A percentile compares a stretch with the other conserved stretches of the same genome.
phyloP scores from a whole-genome alignment of 2,113 vertebrate species.

The Hippopotamus amphibius region DNA sequence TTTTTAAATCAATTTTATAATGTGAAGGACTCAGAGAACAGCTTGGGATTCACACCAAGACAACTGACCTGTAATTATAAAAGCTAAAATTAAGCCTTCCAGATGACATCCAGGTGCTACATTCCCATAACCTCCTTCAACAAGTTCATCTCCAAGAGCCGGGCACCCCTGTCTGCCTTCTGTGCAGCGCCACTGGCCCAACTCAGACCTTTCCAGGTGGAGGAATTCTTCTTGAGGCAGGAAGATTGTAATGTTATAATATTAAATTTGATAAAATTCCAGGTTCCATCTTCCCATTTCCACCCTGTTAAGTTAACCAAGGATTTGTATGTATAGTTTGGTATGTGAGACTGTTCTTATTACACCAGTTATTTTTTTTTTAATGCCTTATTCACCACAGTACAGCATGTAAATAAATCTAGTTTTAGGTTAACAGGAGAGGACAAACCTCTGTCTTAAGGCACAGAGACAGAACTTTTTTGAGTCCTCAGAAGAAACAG shows the following conservation, averaged over 20 bases:
- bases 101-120: neutral
- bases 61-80: neutral
- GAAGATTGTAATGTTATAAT: neutral
- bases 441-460: neutral
- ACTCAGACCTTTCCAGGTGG: neutral
- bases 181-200: no score
- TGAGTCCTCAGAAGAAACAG: neutral
- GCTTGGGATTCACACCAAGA: neutral
- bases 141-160: neutral
- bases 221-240: neutral
- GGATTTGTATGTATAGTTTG: neutral
- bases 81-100: conserved; percentile 13
- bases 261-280: neutral
- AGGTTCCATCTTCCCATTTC: neutral
- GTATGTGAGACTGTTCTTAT: neutral
- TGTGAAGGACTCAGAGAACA: neutral
- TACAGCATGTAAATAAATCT: neutral
- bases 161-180: neutral
- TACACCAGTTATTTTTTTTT: neutral
- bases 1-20: neutral
- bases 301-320: neutral
- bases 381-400: neutral
- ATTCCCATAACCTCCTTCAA: neutral
- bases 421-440: neutral
- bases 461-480: neutral